phyloP scores from a whole-genome alignment of 2,797 vertebrate species.

The Thaleichthys pacificus region DNA sequence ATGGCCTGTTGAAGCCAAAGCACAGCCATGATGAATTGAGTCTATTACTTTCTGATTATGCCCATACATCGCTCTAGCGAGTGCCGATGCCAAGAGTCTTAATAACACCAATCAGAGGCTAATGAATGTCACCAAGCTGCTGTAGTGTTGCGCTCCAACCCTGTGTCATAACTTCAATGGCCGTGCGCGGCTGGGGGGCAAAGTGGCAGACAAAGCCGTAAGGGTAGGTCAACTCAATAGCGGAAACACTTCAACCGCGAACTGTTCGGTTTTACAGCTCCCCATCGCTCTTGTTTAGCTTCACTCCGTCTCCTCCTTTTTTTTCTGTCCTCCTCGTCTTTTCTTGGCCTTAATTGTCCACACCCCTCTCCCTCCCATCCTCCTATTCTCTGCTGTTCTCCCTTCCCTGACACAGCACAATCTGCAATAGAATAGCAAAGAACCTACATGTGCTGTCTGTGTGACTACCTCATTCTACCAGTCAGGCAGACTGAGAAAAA shows the following conservation, averaged over 20 bases:
- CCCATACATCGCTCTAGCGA: conserved; percentile 37
- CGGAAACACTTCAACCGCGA: not conserved
- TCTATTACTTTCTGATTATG: conserved; percentile 53
- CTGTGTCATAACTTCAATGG: conserved; percentile 14
- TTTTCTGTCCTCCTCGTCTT: not conserved
- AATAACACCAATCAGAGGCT: conserved; percentile 39
- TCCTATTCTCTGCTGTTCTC: not conserved
- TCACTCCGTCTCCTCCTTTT: too few relatives aligned
- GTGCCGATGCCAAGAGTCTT: conserved; percentile 18
- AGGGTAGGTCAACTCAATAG: not conserved
- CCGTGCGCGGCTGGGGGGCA: not conserved
- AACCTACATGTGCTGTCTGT: too few relatives aligned
- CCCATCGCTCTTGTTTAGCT: not conserved
- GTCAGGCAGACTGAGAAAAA: too few relatives aligned
- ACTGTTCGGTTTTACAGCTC: not conserved
- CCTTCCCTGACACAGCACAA: too few relatives aligned
- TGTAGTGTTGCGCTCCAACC: conserved; percentile 4
- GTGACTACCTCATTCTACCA: too few relatives aligned
- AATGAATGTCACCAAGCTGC: conserved; percentile 19
- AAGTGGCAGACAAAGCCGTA: not conserved
- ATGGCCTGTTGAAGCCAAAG: conserved; percentile 1
- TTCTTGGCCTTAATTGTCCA: too few relatives aligned
- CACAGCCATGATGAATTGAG: conserved; percentile 41
- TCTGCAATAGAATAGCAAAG: too few relatives aligned
- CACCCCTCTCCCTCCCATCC: not conserved